Evolutionary conservation across 2,888 invertebrate genomes (phyloP), one percentile per base, ranked within the genome.

Genomic region (Cantharis lateralis): DNA sequence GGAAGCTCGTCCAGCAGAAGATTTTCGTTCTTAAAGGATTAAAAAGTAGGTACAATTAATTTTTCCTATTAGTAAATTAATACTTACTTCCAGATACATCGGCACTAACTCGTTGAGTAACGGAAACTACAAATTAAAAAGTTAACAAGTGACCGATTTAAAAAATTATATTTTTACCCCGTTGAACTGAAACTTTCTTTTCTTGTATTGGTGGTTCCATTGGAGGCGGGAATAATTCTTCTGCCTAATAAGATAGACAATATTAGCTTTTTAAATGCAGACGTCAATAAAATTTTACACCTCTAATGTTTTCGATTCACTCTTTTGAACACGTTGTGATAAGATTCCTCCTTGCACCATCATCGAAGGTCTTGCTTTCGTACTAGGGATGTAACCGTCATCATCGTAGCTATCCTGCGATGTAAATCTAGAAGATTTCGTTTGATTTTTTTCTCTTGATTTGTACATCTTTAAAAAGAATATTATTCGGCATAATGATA

Each of bases 301-400:
- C 26, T 73, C 74, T 7, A 32, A 28, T 10, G 3, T 3, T 26
- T 68, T 68, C 10, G 72, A 61, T 3, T 10, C 75, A 72, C 9
- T 66, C 15, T 61, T 13, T 15, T 1, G 2, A 15, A n/a, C 20
- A 61, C 77, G 77, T 0, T 20, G 4, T 10, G 76, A 16, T 63
- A 76, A 69, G 32, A 76, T 78, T 10, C 68, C 76, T 13, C 76
- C 78, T 9, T 74, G 75, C 3, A 78, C 78, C 15, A 78, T 70
- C 78, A 78, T 75, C 9, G 78, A 78, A 9, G 78, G 78, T n/a
- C 78, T 69, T 10, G 66, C 7, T 72, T 61, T 71, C 64, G 70
- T 73, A 0, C 9, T 24, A 48, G 64, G 20, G 11, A 66, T 11
- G 13, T 63, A 63, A 11, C 63, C 16, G 16, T 62, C 69, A n/a